phyloP scores from a whole-genome alignment of 2,888 invertebrate genomes.

The Hyppa rectilinea region DNA sequence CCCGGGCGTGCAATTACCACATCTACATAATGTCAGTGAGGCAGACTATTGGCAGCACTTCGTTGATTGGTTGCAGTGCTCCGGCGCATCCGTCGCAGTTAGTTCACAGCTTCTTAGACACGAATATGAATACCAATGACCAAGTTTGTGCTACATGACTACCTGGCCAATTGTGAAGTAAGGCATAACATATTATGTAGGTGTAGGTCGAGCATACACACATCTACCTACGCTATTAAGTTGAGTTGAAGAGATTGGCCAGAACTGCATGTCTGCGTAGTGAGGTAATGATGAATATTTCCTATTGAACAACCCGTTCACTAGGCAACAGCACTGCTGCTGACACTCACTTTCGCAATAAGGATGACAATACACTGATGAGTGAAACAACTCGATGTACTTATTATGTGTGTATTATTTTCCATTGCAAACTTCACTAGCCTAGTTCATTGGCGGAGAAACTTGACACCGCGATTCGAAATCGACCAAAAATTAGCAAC shows the following conservation, averaged over 20 bases:
- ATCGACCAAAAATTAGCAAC: too few species aligned
- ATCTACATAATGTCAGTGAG: slow-evolving; percentile 43
- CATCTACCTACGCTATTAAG: neutral
- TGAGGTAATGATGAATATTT: neutral
- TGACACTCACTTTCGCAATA: too few species aligned
- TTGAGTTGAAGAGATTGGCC: neutral
- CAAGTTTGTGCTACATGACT: neutral
- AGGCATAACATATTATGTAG: neutral
- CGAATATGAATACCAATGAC: slow-evolving; percentile 40
- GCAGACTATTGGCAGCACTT: slow-evolving; percentile 23
- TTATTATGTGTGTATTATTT: too few species aligned
- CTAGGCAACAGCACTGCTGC: too few species aligned
- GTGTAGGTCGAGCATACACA: neutral
- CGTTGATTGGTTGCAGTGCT: slow-evolving; percentile 33
- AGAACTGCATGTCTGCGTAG: neutral
- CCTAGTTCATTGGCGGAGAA: too few species aligned
- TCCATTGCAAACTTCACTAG: too few species aligned
- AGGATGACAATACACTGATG: too few species aligned
- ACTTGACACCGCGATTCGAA: too few species aligned
- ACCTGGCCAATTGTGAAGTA: neutral
- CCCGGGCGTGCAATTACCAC: slow-evolving; percentile 15
- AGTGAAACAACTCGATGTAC: too few species aligned
- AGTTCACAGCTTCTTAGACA: slow-evolving; percentile 4
- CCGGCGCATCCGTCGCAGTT: neutral
- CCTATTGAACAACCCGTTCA: too few species aligned